Percentiles rank a stretch among this genome's conserved stretches.
Evolutionary conservation across 2,888 invertebrate genomes (phyloP).

Genomic region (Andrena chrysosceles): DNA sequence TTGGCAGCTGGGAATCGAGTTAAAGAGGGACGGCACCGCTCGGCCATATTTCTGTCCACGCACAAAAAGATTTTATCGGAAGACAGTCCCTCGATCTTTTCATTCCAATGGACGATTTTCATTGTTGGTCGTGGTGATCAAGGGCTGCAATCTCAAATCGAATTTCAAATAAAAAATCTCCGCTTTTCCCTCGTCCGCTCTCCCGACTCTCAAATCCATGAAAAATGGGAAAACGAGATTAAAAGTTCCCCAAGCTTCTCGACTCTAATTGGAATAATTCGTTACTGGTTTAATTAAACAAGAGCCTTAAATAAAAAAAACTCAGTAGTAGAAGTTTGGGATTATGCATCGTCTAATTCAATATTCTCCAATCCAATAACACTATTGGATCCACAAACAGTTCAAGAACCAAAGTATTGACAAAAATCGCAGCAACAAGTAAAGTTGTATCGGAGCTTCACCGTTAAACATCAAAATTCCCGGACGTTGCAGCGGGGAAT

Average conservation of each 20-base stretch:
- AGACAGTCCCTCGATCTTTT: slow-evolving; percentile 27
- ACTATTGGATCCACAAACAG: background rate
- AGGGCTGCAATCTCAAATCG: slow-evolving; percentile 15
- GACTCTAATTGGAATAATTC: background rate
- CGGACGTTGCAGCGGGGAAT: background rate
- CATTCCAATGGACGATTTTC: slow-evolving; percentile 41
- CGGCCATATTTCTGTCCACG: slow-evolving; percentile 50
- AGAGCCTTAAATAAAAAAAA: too few species aligned
- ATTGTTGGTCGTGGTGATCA: slow-evolving; percentile 24
- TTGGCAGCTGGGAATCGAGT: slow-evolving; percentile 35
- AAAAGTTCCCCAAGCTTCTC: background rate
- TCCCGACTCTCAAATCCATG: background rate
- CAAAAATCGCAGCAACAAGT: background rate
- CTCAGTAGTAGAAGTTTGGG: too few species aligned
- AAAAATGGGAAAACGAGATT: too few species aligned
- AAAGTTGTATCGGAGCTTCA: background rate
- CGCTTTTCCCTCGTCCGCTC: background rate
- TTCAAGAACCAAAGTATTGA: background rate
- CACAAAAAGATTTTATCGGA: slow-evolving; percentile 58
- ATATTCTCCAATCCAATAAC: background rate
- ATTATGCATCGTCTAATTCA: background rate
- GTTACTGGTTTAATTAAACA: background rate
- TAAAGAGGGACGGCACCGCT: slow-evolving; percentile 40
- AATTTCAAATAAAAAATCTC: slow-evolving; percentile 16
- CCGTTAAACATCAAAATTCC: background rate